Percentiles rank a stretch among this genome's conserved stretches.
Conservation (phyloP, 2,113 vertebrate species). For the Alethe castanea region DNA sequence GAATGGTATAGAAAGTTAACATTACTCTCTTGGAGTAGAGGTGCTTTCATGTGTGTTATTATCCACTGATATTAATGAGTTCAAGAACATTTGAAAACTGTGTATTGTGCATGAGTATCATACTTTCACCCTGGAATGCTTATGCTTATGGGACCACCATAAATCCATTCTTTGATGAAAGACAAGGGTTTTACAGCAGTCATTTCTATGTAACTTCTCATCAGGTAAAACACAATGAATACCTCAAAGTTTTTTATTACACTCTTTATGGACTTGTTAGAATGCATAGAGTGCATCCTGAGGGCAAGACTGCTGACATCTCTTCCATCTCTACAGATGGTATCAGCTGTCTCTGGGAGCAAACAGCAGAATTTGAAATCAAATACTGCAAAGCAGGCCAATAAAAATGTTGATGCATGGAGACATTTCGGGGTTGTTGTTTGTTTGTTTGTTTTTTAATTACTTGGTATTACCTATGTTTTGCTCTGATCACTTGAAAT, state of each 20-base stretch:
- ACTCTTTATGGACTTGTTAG: neutral
- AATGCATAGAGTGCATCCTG: neutral
- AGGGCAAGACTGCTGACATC: neutral
- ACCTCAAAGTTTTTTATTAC: neutral
- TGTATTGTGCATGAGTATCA: neutral
- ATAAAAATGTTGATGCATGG: neutral
- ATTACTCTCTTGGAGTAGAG: neutral
- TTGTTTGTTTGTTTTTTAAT: neutral
- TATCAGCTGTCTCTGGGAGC: neutral
- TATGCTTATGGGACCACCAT: neutral
- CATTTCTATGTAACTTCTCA: neutral
- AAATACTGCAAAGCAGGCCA: neutral
- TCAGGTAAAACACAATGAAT: neutral
- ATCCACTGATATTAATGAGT: neutral
- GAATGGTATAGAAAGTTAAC: neutral
- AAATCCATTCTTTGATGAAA: neutral
- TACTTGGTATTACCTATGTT: neutral
- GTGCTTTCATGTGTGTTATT: neutral
- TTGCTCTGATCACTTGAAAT: neutral
- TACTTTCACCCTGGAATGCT: neutral
- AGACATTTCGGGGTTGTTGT: accelerated
- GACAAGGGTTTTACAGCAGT: neutral
- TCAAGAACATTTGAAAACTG: neutral
- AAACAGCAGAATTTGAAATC: neutral
- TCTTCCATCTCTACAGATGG: neutral